These are phyloP conservation scores for Ectobius pallidus DNA, from an alignment of 2,888 invertebrate species.

Conservation along the genomic window DNA sequence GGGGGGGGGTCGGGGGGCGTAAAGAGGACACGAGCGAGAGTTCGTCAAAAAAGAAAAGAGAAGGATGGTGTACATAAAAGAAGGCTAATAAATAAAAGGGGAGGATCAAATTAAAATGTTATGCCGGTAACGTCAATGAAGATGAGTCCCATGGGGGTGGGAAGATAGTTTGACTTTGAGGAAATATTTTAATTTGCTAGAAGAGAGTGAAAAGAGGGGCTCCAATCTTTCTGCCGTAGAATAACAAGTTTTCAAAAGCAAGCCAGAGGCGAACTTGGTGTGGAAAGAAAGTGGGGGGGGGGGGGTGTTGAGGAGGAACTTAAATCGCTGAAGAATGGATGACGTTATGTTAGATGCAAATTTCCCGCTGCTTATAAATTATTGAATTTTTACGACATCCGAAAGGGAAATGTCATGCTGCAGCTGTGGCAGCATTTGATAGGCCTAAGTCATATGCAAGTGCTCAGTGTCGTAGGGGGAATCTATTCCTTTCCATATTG, in stretches of 20 bases:
- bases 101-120: slow-evolving; percentile 23
- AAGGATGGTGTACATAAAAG: slow-evolving; percentile 4
- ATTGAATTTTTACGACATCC: slow-evolving; percentile 8
- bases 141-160: neutral
- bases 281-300: neutral
- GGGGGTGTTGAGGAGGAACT: neutral
- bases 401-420: neutral
- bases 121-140: slow-evolving; percentile 18
- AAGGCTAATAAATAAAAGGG: slow-evolving; percentile 3
- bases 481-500: no score
- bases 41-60: neutral
- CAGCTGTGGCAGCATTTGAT: no score
- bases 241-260: slow-evolving; percentile 20
- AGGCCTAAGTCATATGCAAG: no score
- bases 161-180: slow-evolving; percentile 5
- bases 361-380: slow-evolving; percentile 11
- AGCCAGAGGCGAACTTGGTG: neutral
- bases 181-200: slow-evolving; percentile 21
- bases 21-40: neutral
- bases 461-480: no score
- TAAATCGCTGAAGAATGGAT: slow-evolving; percentile 14
- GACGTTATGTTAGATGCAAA: slow-evolving; percentile 3
- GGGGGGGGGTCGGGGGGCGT: neutral
- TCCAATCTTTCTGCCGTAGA: neutral
- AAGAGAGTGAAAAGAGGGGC: neutral